Evolutionary conservation across 92 coral and sea anemone species (phyloP).

Genomic region (Diadumene lineata): DNA sequence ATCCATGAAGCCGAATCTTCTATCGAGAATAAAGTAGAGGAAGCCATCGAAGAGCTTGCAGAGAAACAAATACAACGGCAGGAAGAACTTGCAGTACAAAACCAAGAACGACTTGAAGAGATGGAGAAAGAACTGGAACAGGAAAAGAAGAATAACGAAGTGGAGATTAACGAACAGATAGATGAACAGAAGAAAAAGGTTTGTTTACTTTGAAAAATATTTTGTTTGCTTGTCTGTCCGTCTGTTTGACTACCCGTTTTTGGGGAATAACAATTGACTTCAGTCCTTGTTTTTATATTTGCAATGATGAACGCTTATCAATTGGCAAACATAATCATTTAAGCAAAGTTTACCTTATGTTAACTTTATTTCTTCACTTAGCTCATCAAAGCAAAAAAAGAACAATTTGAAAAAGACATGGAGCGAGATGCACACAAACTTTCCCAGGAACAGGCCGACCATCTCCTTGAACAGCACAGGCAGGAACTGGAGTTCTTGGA

Average conservation of each 20-base stretch:
- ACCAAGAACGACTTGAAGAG: constrained; percentile 57
- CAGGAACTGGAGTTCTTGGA: constrained; percentile 84
- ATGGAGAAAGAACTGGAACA: constrained; percentile 59
- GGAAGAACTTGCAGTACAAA: constrained; percentile 75
- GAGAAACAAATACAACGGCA: constrained; percentile 78
- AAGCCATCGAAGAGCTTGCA: constrained; percentile 59
- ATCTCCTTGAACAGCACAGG: constrained; percentile 79
- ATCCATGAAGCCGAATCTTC: constrained; percentile 74
- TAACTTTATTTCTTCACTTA: constrained; percentile 23
- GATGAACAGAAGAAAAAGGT: constrained; percentile 94
- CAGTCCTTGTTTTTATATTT: background rate
- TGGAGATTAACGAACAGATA: constrained; percentile 70
- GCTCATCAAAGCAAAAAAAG: constrained; percentile 85
- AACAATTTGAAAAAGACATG: constrained; percentile 74
- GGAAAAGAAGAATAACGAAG: constrained; percentile 46
- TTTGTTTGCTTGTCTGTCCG: background rate
- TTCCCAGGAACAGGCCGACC: constrained; percentile 80
- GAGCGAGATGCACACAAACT: constrained; percentile 59
- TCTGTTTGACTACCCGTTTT: background rate
- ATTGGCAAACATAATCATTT: too few relatives aligned
- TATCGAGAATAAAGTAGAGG: constrained; percentile 43
- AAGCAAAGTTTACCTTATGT: too few relatives aligned
- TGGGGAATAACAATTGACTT: background rate
- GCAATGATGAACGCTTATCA: too few relatives aligned
- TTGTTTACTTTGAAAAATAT: background rate